Base-by-base conservation (phyloP, 2,797 vertebrate species). In the Crocodylus rhombifer region DNA sequence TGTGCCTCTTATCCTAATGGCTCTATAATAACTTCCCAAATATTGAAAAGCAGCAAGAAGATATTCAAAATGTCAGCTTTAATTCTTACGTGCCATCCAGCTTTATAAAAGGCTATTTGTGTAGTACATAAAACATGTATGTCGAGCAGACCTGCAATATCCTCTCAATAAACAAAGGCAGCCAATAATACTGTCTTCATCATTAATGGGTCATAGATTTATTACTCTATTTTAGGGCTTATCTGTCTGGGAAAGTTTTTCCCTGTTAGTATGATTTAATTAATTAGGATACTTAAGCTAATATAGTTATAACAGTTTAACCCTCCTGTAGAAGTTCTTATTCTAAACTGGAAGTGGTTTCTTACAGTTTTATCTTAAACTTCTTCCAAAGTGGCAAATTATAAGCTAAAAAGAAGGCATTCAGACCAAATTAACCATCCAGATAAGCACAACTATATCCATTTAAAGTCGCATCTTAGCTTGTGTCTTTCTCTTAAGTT, bases 11-110 rank as follows among this genome's bases (percentile, higher is more conserved):
- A 91, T 91, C 71, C 51, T 85, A 79, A 88, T 74, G 51, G 0
- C 73, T 62, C 13, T 62, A 25, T 62, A 62, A 62, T 62, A 62
- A 5, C 28, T 79, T 93, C 58, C 74, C 14, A 56, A 91, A 82
- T 80, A 71, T 55, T 18, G 9, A 21, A 56, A 16, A 57, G 67
- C 76, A 87, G 75, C 77, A 26, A 64, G 79, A 90, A 84, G 85
- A 36, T 78, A 87, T 18, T 93, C n/a, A 92, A 92, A 92, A 88
- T 61, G 33, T 77, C 82, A 28, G 25, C 61, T 92, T 84, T 87
- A 89, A 92, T 93, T 91, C 67, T 84, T 42, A 7, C 65, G 15
- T 23, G 7, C 73, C 84, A 5, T 7, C 1, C 1, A 26, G 58
- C 82, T 87, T 75, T 84, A 82, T 57, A 80, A 23, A 20, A 80